Conservation (phyloP, 2,888 invertebrate species). For the Gymnocheta viridis region DNA sequence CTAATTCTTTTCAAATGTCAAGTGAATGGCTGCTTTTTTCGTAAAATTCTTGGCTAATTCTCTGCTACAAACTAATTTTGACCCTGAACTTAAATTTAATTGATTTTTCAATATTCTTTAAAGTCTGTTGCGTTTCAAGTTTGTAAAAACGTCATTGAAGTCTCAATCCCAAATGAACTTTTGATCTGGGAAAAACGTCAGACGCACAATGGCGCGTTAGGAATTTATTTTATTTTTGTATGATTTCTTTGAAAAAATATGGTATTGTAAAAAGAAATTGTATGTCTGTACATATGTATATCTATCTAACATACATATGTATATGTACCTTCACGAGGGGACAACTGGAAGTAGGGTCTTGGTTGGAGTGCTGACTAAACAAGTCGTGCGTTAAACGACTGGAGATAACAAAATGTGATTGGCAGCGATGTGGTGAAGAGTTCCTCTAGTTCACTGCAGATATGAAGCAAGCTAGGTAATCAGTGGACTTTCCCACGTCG, state of each 20-base stretch:
- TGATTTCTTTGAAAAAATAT: background rate
- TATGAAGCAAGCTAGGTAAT: too few relatives aligned
- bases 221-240: conserved; percentile 14
- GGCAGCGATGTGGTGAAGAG: too few relatives aligned
- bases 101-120: background rate
- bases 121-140: conserved; percentile 42
- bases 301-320: too few relatives aligned
- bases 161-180: conserved; percentile 14
- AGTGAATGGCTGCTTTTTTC: conserved; percentile 16
- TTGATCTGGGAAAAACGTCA: conserved; percentile 32
- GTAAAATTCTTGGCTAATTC: conserved; percentile 6
- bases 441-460: too few relatives aligned
- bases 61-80: conserved; percentile 49
- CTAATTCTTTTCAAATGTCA: conserved; percentile 59
- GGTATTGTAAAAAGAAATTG: too few relatives aligned
- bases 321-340: too few relatives aligned
- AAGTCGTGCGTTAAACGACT: too few relatives aligned
- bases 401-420: too few relatives aligned
- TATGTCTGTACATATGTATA: too few relatives aligned
- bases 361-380: too few relatives aligned
- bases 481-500: too few relatives aligned
- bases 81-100: conserved; percentile 61
- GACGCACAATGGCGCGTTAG: background rate
- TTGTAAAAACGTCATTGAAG: conserved; percentile 7
- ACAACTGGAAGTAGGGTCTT: too few relatives aligned